Evolutionary conservation across 2,888 invertebrate species (phyloP), one percentile per base, ranked within the genome.

Genomic region (Petrolisthes cinctipes): DNA sequence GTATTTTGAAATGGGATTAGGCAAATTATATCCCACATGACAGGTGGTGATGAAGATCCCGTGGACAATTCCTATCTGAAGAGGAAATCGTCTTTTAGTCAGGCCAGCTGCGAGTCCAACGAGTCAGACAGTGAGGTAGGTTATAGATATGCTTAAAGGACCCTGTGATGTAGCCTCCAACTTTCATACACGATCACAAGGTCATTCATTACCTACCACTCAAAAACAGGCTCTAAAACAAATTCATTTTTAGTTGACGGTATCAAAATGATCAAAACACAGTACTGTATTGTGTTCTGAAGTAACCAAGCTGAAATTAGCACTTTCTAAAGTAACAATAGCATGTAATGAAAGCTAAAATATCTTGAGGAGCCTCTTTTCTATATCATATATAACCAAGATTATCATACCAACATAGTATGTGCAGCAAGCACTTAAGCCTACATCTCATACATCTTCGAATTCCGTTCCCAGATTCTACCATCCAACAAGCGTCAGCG

Each of bases 401-500:
- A 37, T 37, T 37, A 37, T 37, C 37, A 37, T 37, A 37, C 37
- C 37, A 37, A 37, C 37, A 37, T 37, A 37, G 37, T 37, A 37
- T 37, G 37, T 37, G 37, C 37, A 37, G 37, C 37, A 37, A 37
- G 37, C 37, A 37, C 37, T 37, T 1, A 37, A 37, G 37, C 37
- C 37, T 37, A 37, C 37, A 37, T 20, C 17, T 23, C 75, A 37
- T 20, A 79, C 53, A 54, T 82, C 20, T 51, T 20, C 11, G n/a
- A 9, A 20, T 71, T 68, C 7, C 56, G 56, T 79, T 78, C 71
- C 17, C 86, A 90, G 90, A 78, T 68, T 66, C 73, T 88, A n/a
- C 90, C 90, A 11, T 89, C 89, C 51, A 23, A 56, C 66, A 90
- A 90, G 83, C 71, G 89, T 23, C 90, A 90, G 66, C 83, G 89